Evolutionary conservation across 2,888 invertebrate species (phyloP), one percentile per base, ranked within the genome.

Genomic region (Kuschelorhynchus macadamiae): DNA sequence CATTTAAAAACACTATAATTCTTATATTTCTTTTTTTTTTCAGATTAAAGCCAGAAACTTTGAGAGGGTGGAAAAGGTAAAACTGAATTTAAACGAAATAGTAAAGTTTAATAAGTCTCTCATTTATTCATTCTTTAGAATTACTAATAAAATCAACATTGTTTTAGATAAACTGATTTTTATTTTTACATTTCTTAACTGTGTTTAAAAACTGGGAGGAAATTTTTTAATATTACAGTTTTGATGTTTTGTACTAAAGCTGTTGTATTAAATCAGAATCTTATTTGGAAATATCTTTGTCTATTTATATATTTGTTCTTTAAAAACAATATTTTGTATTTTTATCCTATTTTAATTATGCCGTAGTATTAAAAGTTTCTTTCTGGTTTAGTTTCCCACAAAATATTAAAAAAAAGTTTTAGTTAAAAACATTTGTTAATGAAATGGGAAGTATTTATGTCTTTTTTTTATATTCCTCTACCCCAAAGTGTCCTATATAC

Each of bases 21-120:
- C n/a, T n/a, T n/a, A n/a, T n/a, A n/a, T n/a, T n/a, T 25, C 25
- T 63, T 52, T 52, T 76, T 76, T 77, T 77, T 92, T 91, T 71
- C 90, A 97, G 96, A 95, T 99, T 92, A 97, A 97, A 85, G 92
- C 94, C 75, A 90, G 97, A 84, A 96, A 97, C 87, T 98, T 94
- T 87, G 99, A 99, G 85, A 93, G 93, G 83, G 99, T 99, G 42
- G 99, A 99, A 90, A 97, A 98, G 93, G 96, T 96, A 90, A 77
- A 80, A 74, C 60, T 67, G 62, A 52, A 57, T 67, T 71, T 62
- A 21, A 52, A 7, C 41, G 5, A 36, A 36, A 36, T 36, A 36
- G 36, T 36, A 36, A 11, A 8, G 49, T 2, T 16, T 11, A n/a
- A 52, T 33, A 30, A 14, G 17, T 5, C 21, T 8, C 12, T 2